These are phyloP conservation scores for Saccostrea cuccullata DNA, from an alignment of 1,140 invertebrate genomes.

Conservation along the genomic window DNA sequence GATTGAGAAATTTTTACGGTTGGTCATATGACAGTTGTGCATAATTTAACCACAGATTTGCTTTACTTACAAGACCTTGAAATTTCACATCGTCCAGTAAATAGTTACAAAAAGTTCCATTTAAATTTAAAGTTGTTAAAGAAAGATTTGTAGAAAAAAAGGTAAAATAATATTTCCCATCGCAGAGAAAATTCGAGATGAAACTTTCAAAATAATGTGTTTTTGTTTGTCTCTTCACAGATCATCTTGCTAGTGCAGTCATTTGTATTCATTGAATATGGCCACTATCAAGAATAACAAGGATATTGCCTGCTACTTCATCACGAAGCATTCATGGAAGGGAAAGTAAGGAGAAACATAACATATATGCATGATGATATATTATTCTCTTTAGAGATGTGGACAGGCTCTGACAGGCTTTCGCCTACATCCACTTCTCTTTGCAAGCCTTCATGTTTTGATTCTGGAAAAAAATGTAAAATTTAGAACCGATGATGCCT, in stretches of 20 bases:
- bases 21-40: slow-evolving; percentile 31
- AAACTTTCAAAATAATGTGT: background rate
- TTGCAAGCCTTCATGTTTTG: too few species aligned
- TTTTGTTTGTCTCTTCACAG: background rate
- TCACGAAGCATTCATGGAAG: slow-evolving; percentile 97
- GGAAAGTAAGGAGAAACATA: slow-evolving; percentile 86
- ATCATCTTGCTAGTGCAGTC: background rate
- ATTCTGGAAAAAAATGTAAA: too few species aligned
- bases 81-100: background rate
- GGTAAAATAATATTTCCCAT: background rate
- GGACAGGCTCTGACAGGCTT: background rate
- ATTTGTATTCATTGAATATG: slow-evolving; percentile 54
- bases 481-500: too few species aligned
- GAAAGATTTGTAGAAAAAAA: background rate
- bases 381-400: background rate
- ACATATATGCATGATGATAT: background rate
- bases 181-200: slow-evolving; percentile 3
- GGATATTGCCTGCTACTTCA: slow-evolving; percentile 95
- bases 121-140: background rate
- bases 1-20: background rate
- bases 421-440: too few species aligned
- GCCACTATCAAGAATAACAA: slow-evolving; percentile 85
- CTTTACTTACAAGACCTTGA: background rate
- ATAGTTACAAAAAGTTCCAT: background rate
- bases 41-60: background rate